phyloP scores from a whole-genome alignment of 2,888 invertebrate genomes.

The Trissoscelio sp. region DNA sequence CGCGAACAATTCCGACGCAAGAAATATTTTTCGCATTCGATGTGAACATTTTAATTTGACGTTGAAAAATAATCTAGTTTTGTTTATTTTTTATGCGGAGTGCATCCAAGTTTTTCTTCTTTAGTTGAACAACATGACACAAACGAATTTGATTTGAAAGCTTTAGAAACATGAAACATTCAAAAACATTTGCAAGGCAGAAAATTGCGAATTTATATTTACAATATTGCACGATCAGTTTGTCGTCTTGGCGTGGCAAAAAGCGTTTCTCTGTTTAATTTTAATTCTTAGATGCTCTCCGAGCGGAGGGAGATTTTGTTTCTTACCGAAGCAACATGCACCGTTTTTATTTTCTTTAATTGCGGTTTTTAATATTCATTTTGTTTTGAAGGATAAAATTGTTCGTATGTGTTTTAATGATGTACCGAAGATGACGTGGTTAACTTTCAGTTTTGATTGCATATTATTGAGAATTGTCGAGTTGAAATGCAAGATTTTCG shows the following conservation, averaged over 20 bases:
- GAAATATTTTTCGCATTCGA: constrained; percentile 30
- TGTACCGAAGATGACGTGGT: too few species aligned
- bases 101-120: constrained; percentile 23
- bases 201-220: constrained; percentile 37
- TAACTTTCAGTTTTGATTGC: constrained; percentile 47
- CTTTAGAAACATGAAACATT: constrained; percentile 45
- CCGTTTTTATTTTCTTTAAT: not conserved
- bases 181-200: constrained; percentile 51
- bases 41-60: constrained; percentile 31
- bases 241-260: constrained; percentile 5
- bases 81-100: constrained; percentile 18
- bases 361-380: too few species aligned
- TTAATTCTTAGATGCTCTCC: constrained; percentile 38
- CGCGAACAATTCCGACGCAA: constrained; percentile 48
- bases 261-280: constrained; percentile 11
- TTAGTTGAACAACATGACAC: constrained; percentile 36
- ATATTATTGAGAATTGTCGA: constrained; percentile 9
- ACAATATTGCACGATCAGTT: constrained; percentile 45
- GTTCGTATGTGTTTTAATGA: too few species aligned
- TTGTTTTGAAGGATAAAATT: too few species aligned
- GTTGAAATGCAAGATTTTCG: not conserved
- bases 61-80: constrained; percentile 48
- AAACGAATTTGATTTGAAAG: constrained; percentile 57
- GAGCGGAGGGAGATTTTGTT: not conserved
- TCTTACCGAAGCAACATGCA: constrained; percentile 23